Evolutionary conservation across 2,888 invertebrate genomes (phyloP), one percentile per base, ranked within the genome.

Genomic region (Leptopterna dolabrata): DNA sequence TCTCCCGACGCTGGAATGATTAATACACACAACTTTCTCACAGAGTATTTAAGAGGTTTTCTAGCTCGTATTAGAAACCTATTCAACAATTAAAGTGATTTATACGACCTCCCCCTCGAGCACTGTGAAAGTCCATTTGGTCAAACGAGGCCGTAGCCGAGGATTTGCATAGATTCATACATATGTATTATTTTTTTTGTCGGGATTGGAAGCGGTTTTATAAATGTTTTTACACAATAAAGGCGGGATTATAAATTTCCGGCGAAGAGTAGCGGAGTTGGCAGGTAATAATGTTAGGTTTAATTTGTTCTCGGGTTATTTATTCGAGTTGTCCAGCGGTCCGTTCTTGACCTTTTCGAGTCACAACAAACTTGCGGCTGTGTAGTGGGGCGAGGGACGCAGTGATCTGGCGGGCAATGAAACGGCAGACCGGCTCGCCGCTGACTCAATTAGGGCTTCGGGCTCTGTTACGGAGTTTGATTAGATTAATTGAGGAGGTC

Each of bases 271-370:
- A 73, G 76, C 73, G 45, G 45, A 85, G 73, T 85, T 85, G 85
- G 85, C 85, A 85, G 85, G 85, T 85, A 85, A 85, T 85, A 85
- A 85, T 85, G 85, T 85, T 47, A 29, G 29, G 85, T 85, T 85
- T 85, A 85, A 85, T 85, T 85, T 85, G 85, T 85, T 85, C 85
- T 43, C 85, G 45, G 47, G 85, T 85, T 85, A 85, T 85, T 85
- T 85, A 85, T 85, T 45, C 85, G 45, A 30, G 36, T 73, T 55
- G 36, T 55, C 85, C 71, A n/a, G n/a, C 24, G 45, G 45, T 19
- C 27, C 85, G 85, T 85, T 85, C 85, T 85, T 85, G 85, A 85
- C 85, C 85, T 85, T 85, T 83, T 83, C 47, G 36, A 83, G 83
- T 83, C 83, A 70, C 83, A 83, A 83, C 83, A 83, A 70, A 70